Evolutionary conservation across 1,140 invertebrate genomes (phyloP).

Genomic region (Saccostrea cuccullata): DNA sequence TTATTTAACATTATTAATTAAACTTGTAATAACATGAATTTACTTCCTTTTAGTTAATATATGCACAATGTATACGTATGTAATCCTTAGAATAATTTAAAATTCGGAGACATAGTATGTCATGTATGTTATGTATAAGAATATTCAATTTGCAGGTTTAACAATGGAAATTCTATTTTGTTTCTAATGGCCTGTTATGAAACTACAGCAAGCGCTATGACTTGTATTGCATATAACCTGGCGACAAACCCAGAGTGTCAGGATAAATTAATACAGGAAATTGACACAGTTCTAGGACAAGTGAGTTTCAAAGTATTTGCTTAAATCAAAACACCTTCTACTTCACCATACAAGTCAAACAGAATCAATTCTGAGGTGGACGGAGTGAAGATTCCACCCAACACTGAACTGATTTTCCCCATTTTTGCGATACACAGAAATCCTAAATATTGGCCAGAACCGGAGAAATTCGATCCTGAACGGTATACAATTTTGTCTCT

Average conservation of each 20-base stretch:
- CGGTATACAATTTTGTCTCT: constrained; percentile 40
- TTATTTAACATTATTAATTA: too few relatives aligned
- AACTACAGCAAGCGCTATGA: constrained; percentile 86
- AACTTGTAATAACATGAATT: too few relatives aligned
- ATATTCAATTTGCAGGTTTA: constrained; percentile 50
- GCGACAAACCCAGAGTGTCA: constrained; percentile 84
- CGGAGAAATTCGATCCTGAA: constrained; percentile 43
- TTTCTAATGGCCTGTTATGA: constrained; percentile 85
- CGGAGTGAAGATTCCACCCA: constrained; percentile 39
- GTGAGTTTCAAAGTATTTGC: constrained; percentile 46
- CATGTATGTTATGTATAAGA: too few relatives aligned
- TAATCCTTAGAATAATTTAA: too few relatives aligned
- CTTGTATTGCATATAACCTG: constrained; percentile 84
- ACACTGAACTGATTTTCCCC: constrained; percentile 23
- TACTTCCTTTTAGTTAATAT: too few relatives aligned
- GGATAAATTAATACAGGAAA: constrained; percentile 82
- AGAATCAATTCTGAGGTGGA: neutral
- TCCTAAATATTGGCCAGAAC: constrained; percentile 47
- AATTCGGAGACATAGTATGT: too few relatives aligned
- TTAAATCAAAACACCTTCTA: neutral
- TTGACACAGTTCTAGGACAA: constrained; percentile 79
- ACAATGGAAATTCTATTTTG: constrained; percentile 75
- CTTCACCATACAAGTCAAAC: neutral
- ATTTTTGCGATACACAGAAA: constrained; percentile 39
- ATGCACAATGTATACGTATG: too few relatives aligned